Base-by-base conservation (phyloP, 2,113 vertebrate species). In the Indri indri region DNA sequence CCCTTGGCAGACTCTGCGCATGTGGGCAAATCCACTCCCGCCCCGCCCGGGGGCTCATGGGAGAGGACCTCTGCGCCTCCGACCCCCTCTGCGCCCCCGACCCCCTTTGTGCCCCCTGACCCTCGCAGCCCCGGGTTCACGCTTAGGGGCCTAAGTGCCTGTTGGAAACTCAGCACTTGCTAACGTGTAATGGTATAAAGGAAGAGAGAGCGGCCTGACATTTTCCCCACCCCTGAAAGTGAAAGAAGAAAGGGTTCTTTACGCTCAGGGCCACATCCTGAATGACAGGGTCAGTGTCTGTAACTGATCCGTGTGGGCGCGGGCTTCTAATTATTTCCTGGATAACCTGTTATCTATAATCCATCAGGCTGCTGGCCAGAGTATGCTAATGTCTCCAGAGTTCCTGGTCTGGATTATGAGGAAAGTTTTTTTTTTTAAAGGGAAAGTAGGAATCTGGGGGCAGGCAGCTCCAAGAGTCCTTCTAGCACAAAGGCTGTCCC, bases 291-390 rank as follows among this genome's bases (percentile, higher is more conserved):
- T 97, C 97, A 97, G 86, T 86, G 89, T 96, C 71, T 89, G 96
- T 73, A 68, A 91, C 88, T 37, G 91, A 96, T 96, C 92, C 14
- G 5, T 63, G 88, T 95, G 88, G 88, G 93, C 18, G 0, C 45
- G 13, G 79, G 57, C 94, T 95, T 95, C 96, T 97, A 96, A 97
- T 98, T 95, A 96, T 97, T 98, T 97, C 97, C 97, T 97, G 96
- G 95, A 96, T 96, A 97, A 97, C 94, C 92, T 98, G 89, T 96
- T 95, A 98, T 97, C 97, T 98, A 27, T 96, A 91, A 96, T 81
- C 68, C 90, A 95, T 95, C 82, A 86, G 84, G 96, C 93, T 25
- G 30, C 54, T 74, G 91, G 97, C 97, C 97, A 98, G 91, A 90
- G 42, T 76, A 89, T 66, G 91, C 82, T 91, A 89, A 96, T 9